Base-by-base conservation (phyloP, 2,113 vertebrate species). In the Pseudorasbora parva region DNA sequence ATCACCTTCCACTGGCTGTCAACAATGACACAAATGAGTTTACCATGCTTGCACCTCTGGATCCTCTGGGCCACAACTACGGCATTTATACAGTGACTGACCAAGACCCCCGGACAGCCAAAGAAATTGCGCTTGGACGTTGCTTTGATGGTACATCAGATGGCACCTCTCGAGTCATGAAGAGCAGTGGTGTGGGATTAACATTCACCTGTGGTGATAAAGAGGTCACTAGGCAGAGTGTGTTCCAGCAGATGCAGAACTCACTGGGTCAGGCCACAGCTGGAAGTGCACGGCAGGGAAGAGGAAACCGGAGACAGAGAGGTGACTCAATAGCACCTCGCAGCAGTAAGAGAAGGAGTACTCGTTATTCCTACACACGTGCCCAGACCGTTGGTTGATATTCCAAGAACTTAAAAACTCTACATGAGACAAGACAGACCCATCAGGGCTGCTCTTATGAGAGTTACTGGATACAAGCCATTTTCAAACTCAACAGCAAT, bases 51-150 rank as follows among this genome's bases (percentile, higher is more conserved):
- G 98, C 97, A 0, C 98, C 98, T 23, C 94, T 99, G 0, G 98
- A 99, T 66, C 97, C 98, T 0, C 93, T 99, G 45, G 98, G 98
- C 21, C 98, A 99, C 86, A 99, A 99, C 91, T 99, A 99, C 0
- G 98, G 98, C 19, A 99, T 99, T 90, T 99, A 99, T 83, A 99
- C 98, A 0, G 97, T 99, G 77, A 99, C 98, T 0, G 98, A 99
- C 88, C 98, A 99, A 90, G 98, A 99, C 91, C 97, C 98, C 0
- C 95, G 95, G 69, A 96, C 94, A 0, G 98, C 98, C 57, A 99
- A 99, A 90, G 98, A 99, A 89, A 99, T 99, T 0, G 98, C 97
- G 0, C 95, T 99, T 10, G 97, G 98, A 19, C 95, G 98, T 56
- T 99, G 98, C 89, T 99, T 99, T 0, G 98, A 98, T 0, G 98